Conservation (phyloP, 2,888 invertebrate genomes). For the Eupsilia transversa region DNA sequence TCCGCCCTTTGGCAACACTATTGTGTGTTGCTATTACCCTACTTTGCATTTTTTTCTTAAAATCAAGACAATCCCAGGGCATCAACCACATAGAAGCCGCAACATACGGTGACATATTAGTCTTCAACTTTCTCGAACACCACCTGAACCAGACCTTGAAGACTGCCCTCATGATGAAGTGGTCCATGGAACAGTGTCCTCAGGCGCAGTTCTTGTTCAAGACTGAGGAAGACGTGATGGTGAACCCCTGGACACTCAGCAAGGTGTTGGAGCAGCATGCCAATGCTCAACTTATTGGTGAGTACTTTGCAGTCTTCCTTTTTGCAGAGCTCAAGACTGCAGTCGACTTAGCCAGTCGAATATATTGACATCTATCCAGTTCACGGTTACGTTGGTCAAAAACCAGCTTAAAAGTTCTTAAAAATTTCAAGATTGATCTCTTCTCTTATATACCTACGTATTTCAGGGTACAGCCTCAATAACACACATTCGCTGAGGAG, state of each 20-base stretch:
- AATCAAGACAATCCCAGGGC: constrained; percentile 66
- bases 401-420: neutral
- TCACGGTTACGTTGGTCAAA: neutral
- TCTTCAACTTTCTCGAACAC: constrained; percentile 91
- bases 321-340: neutral
- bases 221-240: constrained; percentile 91
- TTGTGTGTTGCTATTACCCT: no score
- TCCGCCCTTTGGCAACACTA: constrained; percentile 44
- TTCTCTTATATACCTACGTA: neutral
- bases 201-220: constrained; percentile 89
- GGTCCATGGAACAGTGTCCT: constrained; percentile 90
- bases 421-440: neutral
- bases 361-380: neutral
- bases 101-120: constrained; percentile 90
- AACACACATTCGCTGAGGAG: constrained; percentile 91
- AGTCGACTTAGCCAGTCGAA: neutral
- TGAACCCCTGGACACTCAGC: constrained; percentile 89
- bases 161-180: constrained; percentile 92
- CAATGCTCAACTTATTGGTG: constrained; percentile 86
- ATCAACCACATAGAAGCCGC: constrained; percentile 86
- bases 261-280: constrained; percentile 71
- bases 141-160: constrained; percentile 93
- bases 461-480: constrained; percentile 78
- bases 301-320: constrained; percentile 25
- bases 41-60: neutral